Evolutionary conservation across 2,113 vertebrate genomes (phyloP).

Genomic region (Albula goreensis): DNA sequence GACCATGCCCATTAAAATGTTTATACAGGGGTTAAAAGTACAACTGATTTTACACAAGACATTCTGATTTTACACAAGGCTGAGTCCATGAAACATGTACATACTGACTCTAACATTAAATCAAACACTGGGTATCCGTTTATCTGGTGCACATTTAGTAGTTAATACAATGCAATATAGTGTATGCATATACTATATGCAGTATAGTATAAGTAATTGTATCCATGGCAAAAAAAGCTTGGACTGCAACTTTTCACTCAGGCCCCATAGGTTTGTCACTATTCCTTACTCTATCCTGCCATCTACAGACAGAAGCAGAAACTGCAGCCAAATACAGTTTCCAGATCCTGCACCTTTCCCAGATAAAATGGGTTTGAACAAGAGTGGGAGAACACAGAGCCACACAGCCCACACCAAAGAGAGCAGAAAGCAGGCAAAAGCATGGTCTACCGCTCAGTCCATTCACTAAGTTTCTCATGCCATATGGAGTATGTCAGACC

Average conservation of each 20-base stretch:
- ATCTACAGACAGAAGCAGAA: not conserved
- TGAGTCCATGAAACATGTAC: not conserved
- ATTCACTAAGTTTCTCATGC: not conserved
- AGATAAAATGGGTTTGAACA: not conserved
- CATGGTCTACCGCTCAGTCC: not conserved
- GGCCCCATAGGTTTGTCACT: not conserved
- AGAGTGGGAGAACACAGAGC: slow-evolving; percentile 8
- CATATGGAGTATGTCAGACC: not conserved
- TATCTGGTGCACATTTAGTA: not conserved
- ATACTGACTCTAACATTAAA: too few relatives aligned
- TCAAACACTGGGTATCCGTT: too few relatives aligned
- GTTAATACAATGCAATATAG: too few relatives aligned
- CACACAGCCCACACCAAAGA: slow-evolving; percentile 13
- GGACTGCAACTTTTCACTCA: not conserved
- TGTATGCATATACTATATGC: too few relatives aligned
- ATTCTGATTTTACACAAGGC: not conserved
- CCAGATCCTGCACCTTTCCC: not conserved
- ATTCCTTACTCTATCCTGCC: not conserved
- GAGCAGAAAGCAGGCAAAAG: slow-evolving; percentile 19
- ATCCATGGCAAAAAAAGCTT: not conserved
- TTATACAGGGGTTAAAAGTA: too few relatives aligned
- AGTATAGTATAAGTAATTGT: not conserved
- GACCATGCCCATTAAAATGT: too few relatives aligned
- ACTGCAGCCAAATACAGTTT: not conserved
- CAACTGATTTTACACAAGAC: not conserved